Percentiles rank a stretch among this genome's conserved stretches.
Conservation (phyloP, 1,140 invertebrate genomes). For the Rhynchophorus ferrugineus region DNA sequence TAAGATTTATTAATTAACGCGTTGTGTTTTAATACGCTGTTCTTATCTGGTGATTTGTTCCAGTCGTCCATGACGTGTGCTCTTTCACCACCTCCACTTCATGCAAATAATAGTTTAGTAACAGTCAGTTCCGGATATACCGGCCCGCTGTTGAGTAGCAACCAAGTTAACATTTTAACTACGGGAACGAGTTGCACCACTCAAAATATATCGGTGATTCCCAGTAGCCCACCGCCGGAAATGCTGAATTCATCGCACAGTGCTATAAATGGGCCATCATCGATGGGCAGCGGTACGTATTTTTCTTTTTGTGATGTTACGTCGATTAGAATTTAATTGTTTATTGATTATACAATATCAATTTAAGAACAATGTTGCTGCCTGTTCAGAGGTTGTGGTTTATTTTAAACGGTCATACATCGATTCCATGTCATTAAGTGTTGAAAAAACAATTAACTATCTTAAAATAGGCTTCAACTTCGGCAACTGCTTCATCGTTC, state of each 20-base stretch:
- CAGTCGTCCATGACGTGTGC: slow-evolving; percentile 1
- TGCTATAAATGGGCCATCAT: slow-evolving; percentile 12
- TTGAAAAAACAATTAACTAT: no score
- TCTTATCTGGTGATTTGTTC: not conserved
- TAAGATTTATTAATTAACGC: slow-evolving; percentile 14
- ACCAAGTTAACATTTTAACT: slow-evolving; percentile 36
- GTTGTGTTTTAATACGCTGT: not conserved
- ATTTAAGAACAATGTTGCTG: no score
- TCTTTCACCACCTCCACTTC: slow-evolving; percentile 15
- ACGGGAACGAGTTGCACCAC: slow-evolving; percentile 26
- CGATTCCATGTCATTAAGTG: no score
- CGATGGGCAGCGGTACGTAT: slow-evolving; percentile 25
- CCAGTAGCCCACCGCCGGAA: slow-evolving; percentile 33
- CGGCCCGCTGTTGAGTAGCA: slow-evolving; percentile 31
- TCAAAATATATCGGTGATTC: slow-evolving; percentile 35
- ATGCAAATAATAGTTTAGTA: slow-evolving; percentile 28
- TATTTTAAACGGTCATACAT: no score
- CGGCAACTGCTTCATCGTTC: no score
- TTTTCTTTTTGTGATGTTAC: no score
- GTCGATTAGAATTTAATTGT: no score
- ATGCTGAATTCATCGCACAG: slow-evolving; percentile 22
- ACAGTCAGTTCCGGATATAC: slow-evolving; percentile 37
- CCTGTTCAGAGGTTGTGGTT: no score
- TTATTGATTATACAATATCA: no score
- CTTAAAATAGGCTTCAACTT: no score